Percentiles rank a stretch among this genome's conserved stretches.
These are phyloP conservation scores for Scolopax rusticola DNA, from an alignment of 2,797 vertebrate species.

Conservation along the genomic window DNA sequence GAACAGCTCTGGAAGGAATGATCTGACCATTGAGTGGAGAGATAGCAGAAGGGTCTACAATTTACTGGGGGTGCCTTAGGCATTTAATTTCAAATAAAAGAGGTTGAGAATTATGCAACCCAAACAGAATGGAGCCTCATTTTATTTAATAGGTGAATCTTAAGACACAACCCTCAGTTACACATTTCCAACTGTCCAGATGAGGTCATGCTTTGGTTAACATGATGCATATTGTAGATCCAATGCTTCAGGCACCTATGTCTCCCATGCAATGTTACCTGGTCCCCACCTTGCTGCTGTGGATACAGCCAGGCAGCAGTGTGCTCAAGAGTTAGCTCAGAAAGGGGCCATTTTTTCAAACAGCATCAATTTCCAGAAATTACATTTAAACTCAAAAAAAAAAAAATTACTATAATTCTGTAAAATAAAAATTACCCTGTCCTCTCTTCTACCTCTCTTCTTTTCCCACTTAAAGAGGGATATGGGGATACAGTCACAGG, in stretches of 20 bases:
- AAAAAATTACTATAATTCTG: background rate
- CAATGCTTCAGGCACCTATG: background rate
- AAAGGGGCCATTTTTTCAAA: background rate
- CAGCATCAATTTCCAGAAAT: background rate
- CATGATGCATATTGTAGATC: background rate
- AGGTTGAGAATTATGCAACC: background rate
- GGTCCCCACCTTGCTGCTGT: background rate
- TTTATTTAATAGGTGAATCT: background rate
- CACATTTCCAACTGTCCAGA: background rate
- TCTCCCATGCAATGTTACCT: background rate
- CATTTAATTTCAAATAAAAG: background rate
- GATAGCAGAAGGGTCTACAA: background rate
- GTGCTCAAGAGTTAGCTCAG: background rate
- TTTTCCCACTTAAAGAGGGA: background rate
- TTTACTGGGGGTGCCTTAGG: background rate
- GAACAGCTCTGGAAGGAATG: accelerated
- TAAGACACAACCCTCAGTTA: background rate
- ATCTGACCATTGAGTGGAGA: background rate
- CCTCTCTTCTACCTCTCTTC: too few relatives aligned
- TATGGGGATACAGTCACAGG: background rate
- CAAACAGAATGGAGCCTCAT: background rate
- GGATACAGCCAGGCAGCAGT: background rate
- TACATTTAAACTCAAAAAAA: background rate
- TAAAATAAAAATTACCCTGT: background rate
- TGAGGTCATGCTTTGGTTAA: background rate